Base-by-base conservation (phyloP, 2,888 invertebrate species). In the Latrodectus hesperus region DNA sequence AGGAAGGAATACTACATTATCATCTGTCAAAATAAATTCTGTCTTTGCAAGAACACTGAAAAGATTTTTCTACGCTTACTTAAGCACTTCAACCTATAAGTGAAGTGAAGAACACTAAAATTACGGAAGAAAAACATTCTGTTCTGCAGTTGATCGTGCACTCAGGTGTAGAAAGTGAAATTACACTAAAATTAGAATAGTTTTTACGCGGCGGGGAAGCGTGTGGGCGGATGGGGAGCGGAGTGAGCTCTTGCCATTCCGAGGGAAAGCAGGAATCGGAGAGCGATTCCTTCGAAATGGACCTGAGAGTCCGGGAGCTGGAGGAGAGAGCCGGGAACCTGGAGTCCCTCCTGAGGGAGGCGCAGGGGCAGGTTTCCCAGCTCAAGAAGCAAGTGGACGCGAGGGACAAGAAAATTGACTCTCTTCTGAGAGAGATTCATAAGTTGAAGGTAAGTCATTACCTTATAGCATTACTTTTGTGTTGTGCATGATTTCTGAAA, bases 381-480 rank as follows among this genome's bases (percentile, higher is more conserved):
- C 68, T 87, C 67, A 81, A 68, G n/a, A 87, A 87, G 52, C 81
- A 87, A 51, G 67, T 81, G n/a, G 72, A 16, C 2, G 70, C 76
- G 0, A 76, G 68, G 26, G 86, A 87, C n/a, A 77, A 81, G 22
- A 81, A 71, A 77, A 87, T 87, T 8, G 86, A 81, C 16, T 72
- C 86, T 0, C n/a, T 87, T 12, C 12, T 67, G 0, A 51, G 95
- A 80, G 95, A 96, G 92, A 94, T 95, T 78, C 95, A 95, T 92
- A 95, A 95, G 92, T 92, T 95, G 73, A 95, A 94, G 94, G 95
- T 94, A 91, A 93, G 92, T 91, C 8, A 26, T 49, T 64, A 17
- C 1, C 64, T 79, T 38, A 38, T 22, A 22, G 22, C 22, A 74
- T 14, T 17, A 22, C 8, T 55, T 52, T 14, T 22, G 53, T 9